A percentile compares a stretch with the other conserved stretches of the same genome.
phyloP scores from a whole-genome alignment of 2,113 vertebrate species.

The Microtus oregoni region DNA sequence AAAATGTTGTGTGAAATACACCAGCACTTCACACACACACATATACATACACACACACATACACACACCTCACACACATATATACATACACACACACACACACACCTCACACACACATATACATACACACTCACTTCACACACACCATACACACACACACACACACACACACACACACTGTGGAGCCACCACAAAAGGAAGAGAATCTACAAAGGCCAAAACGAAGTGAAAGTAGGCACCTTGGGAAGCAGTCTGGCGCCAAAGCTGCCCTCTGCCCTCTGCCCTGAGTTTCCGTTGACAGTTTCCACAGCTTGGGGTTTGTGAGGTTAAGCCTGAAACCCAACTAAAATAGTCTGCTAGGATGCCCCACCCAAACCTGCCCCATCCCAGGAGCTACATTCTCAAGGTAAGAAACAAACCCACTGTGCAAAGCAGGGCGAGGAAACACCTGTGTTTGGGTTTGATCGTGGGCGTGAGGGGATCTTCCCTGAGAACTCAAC shows the following conservation, averaged over 20 bases:
- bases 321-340: background rate
- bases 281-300: background rate
- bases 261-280: background rate
- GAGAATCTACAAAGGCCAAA: background rate
- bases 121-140: background rate
- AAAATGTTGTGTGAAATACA: background rate
- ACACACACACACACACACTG: background rate
- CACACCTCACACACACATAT: background rate
- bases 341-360: background rate
- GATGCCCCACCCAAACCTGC: background rate
- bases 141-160: background rate
- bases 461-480: background rate
- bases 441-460: background rate
- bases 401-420: background rate
- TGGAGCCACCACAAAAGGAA: background rate
- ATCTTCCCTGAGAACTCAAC: background rate
- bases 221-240: constrained; percentile 36
- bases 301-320: background rate
- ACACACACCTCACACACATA: background rate
- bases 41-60: background rate
- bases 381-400: background rate
- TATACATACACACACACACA: background rate
- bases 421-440: background rate
- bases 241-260: background rate
- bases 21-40: background rate